Evolutionary conservation across 2,113 vertebrate genomes (phyloP).

Genomic region (Triplophysa tibetana): DNA sequence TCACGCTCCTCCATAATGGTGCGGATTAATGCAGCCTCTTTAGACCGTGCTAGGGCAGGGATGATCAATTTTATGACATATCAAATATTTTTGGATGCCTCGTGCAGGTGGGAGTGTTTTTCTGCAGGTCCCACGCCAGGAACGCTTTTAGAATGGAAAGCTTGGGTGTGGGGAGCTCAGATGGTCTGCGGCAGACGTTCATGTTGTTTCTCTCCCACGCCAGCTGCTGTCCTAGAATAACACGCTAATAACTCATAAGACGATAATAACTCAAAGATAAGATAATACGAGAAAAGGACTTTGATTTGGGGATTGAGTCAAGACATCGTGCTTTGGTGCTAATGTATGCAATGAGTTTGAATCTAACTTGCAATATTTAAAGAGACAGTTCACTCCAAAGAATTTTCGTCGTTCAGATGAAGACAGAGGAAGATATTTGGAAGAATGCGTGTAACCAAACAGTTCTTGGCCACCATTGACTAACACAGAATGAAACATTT

Average conservation of each 20-base stretch:
- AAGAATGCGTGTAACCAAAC: too few relatives aligned
- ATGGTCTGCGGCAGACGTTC: background rate
- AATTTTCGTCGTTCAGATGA: too few relatives aligned
- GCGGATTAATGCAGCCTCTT: slow-evolving; percentile 53
- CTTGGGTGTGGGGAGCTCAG: background rate
- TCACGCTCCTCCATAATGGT: slow-evolving; percentile 43
- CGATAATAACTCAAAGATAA: background rate
- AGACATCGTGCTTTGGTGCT: too few relatives aligned
- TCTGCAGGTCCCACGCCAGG: slow-evolving; percentile 9
- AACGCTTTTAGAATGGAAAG: background rate
- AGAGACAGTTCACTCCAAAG: too few relatives aligned
- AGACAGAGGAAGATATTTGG: too few relatives aligned
- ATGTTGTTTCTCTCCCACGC: background rate
- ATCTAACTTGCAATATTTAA: too few relatives aligned
- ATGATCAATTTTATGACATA: slow-evolving; percentile 43
- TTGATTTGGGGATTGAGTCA: background rate
- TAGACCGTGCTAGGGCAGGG: slow-evolving; percentile 34
- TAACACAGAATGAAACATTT: too few relatives aligned
- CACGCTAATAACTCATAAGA: background rate
- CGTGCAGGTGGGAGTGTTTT: slow-evolving; percentile 31
- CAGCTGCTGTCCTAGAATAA: slow-evolving; percentile 8
- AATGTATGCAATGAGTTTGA: too few relatives aligned
- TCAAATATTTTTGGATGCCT: slow-evolving; percentile 38
- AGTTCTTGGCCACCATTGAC: too few relatives aligned
- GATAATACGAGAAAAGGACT: background rate